A percentile compares a stretch with the other conserved stretches of the same genome.
Evolutionary conservation across 2,888 invertebrate genomes (phyloP).

Genomic region (Isotomurus palustris): DNA sequence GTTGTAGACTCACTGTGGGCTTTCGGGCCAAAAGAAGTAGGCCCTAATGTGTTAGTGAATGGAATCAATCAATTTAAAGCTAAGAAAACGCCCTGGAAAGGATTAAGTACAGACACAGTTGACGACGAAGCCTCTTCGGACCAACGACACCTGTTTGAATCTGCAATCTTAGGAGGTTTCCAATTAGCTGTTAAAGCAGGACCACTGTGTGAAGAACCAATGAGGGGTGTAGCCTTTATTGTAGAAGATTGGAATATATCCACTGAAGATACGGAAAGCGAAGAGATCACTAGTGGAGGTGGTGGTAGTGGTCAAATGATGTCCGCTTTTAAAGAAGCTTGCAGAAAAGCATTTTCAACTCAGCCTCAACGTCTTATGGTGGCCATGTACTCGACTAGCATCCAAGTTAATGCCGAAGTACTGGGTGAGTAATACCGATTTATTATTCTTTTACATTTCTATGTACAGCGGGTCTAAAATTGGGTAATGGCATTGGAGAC

Average conservation of each 20-base stretch:
- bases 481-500: too few relatives aligned
- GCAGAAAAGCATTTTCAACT: constrained; percentile 78
- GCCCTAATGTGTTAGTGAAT: constrained; percentile 85
- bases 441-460: constrained; percentile 7
- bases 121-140: constrained; percentile 23
- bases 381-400: constrained; percentile 84
- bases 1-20: constrained; percentile 81
- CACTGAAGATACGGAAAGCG: constrained; percentile 15
- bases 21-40: constrained; percentile 82
- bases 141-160: constrained; percentile 55
- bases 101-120: constrained; percentile 30
- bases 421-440: constrained; percentile 64
- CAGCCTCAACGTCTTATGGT: constrained; percentile 88
- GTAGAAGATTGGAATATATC: constrained; percentile 70
- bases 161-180: constrained; percentile 74
- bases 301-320: constrained; percentile 75
- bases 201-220: constrained; percentile 93
- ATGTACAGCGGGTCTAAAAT: too few relatives aligned
- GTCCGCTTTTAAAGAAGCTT: constrained; percentile 83
- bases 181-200: constrained; percentile 82
- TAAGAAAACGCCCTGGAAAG: constrained; percentile 53
- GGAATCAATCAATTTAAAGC: constrained; percentile 62
- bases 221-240: constrained; percentile 89
- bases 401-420: constrained; percentile 79
- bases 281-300: constrained; percentile 50